Conservation (phyloP, 2,797 vertebrate genomes). For the Hylomyscus alleni region DNA sequence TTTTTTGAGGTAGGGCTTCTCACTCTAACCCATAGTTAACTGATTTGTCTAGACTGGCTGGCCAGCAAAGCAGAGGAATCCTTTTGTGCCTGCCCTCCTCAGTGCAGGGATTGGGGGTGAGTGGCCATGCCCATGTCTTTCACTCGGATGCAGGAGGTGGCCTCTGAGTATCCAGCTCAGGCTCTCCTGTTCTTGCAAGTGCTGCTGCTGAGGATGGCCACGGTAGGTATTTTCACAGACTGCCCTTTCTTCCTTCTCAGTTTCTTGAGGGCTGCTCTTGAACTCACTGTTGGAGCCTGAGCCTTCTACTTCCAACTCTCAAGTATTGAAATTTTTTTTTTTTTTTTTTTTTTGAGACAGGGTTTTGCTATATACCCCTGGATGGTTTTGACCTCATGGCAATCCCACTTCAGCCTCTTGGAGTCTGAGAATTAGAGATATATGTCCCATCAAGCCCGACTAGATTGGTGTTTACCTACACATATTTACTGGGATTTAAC, state of each 20-base stretch:
- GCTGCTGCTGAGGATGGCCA: background rate
- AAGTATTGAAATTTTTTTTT: background rate
- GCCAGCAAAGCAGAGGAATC: background rate
- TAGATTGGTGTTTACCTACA: background rate
- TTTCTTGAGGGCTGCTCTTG: background rate
- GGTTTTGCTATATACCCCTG: background rate
- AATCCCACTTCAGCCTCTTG: background rate
- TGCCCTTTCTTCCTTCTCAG: background rate
- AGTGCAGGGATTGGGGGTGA: no score
- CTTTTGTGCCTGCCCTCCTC: background rate
- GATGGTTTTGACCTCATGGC: background rate
- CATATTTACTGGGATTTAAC: background rate
- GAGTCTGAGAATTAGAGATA: background rate
- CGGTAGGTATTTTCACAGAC: background rate
- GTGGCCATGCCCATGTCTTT: background rate
- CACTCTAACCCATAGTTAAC: background rate
- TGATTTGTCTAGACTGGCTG: background rate
- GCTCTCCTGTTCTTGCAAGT: background rate
- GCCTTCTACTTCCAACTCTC: background rate
- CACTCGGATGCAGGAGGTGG: background rate
- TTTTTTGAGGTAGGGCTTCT: background rate
- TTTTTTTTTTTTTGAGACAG: background rate
- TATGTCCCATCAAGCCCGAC: background rate
- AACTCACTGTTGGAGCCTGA: background rate
- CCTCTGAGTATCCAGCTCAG: background rate